Evolutionary conservation across 1,140 invertebrate genomes (phyloP), one percentile per base, ranked within the genome.

Genomic region (Venustaconcha ellipsiformis): DNA sequence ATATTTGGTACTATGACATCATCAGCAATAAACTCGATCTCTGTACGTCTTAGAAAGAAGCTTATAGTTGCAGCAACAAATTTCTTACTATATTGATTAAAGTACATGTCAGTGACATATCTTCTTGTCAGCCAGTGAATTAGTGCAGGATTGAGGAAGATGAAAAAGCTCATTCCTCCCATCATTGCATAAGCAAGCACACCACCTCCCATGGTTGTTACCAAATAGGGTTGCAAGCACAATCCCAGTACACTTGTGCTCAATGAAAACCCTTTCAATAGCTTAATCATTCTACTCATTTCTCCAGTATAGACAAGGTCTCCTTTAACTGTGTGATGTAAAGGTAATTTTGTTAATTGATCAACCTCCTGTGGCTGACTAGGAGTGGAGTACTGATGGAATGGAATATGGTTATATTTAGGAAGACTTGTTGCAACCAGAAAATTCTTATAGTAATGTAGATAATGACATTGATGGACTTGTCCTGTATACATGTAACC

Each of bases 91-190:
- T 80, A 74, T 57, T 65, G 85, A 88, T 96, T 91, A 83, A 95
- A 96, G 74, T 93, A 91, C 4, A 98, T 89, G 76, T 93, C 90
- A 0, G 93, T 94, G 0, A 97, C 93, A 92, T 98, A 98, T 89
- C 95, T 95, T 83, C 94, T 96, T 5, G 95, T 94, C 18, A 97
- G 90, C 11, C 93, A 90, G 90, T 98, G 95, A 74, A 98, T 90
- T 37, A 97, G 84, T 23, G 96, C 63, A 1, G 97, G 96, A 11
- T 95, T 97, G 0, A 93, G 90, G 82, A 96, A 93, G 8, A 95
- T 94, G 85, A 96, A 95, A 80, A 96, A 92, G 30, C 94, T 94
- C 2, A 95, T 90, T 62, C 94, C 90, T 1, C 92, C 91, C 80
- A 93, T 94, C 11, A 94, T 72, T 8, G 94, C 85, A 0, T 93